Evolutionary conservation across 35 echinoderm and acorn worm genomes (phyloP).

Genomic region (Stichopus chloronotus): DNA sequence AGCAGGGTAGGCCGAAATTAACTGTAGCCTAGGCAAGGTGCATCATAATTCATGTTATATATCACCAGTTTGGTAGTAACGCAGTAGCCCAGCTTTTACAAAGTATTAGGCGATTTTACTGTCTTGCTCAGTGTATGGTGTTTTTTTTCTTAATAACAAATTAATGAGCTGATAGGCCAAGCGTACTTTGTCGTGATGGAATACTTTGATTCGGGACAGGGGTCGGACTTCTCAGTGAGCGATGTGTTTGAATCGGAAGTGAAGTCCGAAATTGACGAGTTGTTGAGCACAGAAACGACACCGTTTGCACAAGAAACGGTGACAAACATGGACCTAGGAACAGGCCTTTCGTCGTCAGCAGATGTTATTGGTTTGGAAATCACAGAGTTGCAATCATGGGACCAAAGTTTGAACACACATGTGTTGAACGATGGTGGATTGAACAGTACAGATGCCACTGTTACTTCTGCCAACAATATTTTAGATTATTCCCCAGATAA

Average conservation of each 20-base stretch:
- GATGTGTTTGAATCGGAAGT: conserved; percentile 96
- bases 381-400: conserved; percentile 42
- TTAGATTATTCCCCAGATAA: conserved; percentile 68
- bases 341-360: background rate
- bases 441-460: conserved; percentile 25
- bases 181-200: conserved; percentile 59
- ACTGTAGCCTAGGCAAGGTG: background rate
- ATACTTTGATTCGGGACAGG: conserved; percentile 70
- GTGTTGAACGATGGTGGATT: background rate
- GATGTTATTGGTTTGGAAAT: conserved; percentile 60
- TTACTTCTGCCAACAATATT: conserved; percentile 69
- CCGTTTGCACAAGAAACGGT: conserved; percentile 61
- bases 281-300: conserved; percentile 78
- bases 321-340: conserved; percentile 50
- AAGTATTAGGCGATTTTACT: no score
- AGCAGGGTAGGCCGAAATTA: no score
- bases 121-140: no score
- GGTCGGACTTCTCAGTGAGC: conserved; percentile 77
- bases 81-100: no score
- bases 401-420: conserved; percentile 47
- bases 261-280: conserved; percentile 87
- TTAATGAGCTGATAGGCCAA: no score
- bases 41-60: background rate
- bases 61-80: conserved; percentile 19
- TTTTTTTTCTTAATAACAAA: no score